A percentile compares a stretch with the other conserved stretches of the same genome.
Evolutionary conservation across 2,888 invertebrate species (phyloP).

Genomic region (Euplexia lucipara): DNA sequence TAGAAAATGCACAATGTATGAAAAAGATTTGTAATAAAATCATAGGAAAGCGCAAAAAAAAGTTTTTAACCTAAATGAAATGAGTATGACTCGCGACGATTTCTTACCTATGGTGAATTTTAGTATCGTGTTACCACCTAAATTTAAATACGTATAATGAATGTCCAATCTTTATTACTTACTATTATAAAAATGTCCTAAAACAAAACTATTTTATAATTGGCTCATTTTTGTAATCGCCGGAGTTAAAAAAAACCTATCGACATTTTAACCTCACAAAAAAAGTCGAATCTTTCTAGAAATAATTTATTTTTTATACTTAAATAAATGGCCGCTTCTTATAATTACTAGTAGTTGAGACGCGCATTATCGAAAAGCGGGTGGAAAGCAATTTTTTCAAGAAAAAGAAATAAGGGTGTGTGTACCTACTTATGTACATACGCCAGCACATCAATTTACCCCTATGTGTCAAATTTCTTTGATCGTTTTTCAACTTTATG

Average conservation of each 20-base stretch:
- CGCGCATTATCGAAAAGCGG: constrained; percentile 78
- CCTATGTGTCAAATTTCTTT: no score
- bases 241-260: constrained; percentile 37
- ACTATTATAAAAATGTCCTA: constrained; percentile 51
- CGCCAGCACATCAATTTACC: no score
- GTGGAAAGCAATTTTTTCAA: constrained; percentile 62
- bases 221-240: constrained; percentile 62
- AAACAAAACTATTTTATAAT: constrained; percentile 63
- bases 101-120: constrained; percentile 51
- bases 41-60: constrained; percentile 41
- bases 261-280: constrained; percentile 37
- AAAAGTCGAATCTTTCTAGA: constrained; percentile 36
- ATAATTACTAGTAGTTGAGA: constrained; percentile 56
- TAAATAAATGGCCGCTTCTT: constrained; percentile 57
- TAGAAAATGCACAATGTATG: constrained; percentile 57
- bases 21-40: constrained; percentile 47
- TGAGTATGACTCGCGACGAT: constrained; percentile 39
- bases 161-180: constrained; percentile 57
- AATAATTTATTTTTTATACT: constrained; percentile 66
- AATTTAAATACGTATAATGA: constrained; percentile 57
- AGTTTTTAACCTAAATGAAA: constrained; percentile 26
- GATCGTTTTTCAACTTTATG: no score
- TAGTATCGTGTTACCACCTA: constrained; percentile 50
- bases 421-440: no score
- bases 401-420: no score